Evolutionary conservation across 2,113 vertebrate species (phyloP), one percentile per base, ranked within the genome.

Genomic region (Choloepus hoffmanni): DNA sequence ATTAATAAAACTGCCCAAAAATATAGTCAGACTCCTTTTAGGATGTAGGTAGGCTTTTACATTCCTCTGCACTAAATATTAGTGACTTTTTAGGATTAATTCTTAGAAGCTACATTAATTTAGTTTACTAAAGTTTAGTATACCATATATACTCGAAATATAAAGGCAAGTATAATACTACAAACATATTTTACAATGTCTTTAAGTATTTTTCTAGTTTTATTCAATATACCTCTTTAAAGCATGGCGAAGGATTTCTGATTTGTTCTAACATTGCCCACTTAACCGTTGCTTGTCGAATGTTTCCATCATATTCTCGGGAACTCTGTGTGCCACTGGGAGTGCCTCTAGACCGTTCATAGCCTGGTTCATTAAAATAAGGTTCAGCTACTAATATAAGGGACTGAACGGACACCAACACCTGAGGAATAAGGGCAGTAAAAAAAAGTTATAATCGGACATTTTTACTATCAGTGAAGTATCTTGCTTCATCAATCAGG

Each of bases 251-350:
- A 36, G 99, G 99, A 94, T 99, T 99, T 97, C 99, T 98, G 98
- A 99, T 99, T 99, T 99, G 99, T 90, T 99, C 99, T 89, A 99
- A 98, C 99, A 99, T 99, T 95, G 99, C 99, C 99, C 99, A 99
- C 97, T 99, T 99, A 97, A 99, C 99, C 0, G 99, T 99, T 91
- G 99, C 99, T 98, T 99, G 99, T 18, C 99, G 98, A 96, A 99
- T 99, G 97, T 99, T 99, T 36, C 99, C 99, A 40, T 99, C 99
- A 0, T 99, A 99, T 88, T 99, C 99, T 48, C 99, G 98, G 95
- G 99, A 99, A 97, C 99, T 99, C 98, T 99, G 99, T 16, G 99
- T 99, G 72, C 99, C 99, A 1, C 99, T 99, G 1, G 99, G 99
- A 4, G 99, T 99, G 18, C 99, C 99, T 36, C 99, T 98, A 2